phyloP scores from a whole-genome alignment of 2,797 vertebrate genomes.

The Sebastes elongatus region DNA sequence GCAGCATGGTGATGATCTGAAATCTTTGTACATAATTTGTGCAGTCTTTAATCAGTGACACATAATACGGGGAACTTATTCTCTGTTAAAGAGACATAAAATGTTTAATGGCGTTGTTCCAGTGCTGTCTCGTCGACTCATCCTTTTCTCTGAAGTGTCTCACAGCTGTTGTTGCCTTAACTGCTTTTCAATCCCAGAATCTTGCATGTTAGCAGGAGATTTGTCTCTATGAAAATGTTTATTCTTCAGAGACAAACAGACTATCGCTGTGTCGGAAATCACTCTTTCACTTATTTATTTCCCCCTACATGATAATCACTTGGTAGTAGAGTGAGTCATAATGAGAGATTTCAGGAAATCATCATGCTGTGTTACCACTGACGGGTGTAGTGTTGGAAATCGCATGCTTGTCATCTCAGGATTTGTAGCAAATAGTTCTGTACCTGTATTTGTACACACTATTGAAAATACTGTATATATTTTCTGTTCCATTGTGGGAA shows the following conservation, averaged over 20 bases:
- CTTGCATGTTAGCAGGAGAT: background rate
- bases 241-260: background rate
- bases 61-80: background rate
- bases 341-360: background rate
- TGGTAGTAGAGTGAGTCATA: background rate
- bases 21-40: background rate
- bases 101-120: background rate
- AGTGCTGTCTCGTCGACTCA: background rate
- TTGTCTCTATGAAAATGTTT: background rate
- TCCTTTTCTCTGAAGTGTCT: background rate
- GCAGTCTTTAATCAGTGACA: background rate
- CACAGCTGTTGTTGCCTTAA: conserved; percentile 2
- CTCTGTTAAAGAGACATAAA: background rate
- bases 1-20: no score
- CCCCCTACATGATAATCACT: background rate
- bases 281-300: background rate
- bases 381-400: background rate
- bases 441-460: background rate
- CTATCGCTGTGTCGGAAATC: background rate
- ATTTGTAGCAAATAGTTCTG: background rate
- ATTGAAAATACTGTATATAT: background rate
- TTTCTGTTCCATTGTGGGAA: background rate
- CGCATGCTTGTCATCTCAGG: background rate
- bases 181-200: background rate
- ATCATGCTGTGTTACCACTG: background rate